Evolutionary conservation across 2,113 vertebrate species (phyloP), one percentile per base, ranked within the genome.

Genomic region (Otolemur garnettii): DNA sequence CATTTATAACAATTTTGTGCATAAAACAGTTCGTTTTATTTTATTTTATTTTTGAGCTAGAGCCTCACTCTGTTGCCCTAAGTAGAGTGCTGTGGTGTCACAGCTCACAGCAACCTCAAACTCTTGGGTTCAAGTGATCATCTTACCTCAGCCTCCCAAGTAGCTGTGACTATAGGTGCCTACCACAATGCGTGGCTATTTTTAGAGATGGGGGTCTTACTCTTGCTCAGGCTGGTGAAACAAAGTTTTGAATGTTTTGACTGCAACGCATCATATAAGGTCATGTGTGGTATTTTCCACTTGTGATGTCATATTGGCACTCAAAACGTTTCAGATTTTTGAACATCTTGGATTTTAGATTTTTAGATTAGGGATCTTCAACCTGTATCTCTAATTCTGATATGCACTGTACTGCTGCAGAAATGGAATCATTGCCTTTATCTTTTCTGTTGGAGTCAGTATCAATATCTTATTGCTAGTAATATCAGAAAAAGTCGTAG

Each of bases 401-500:
- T 94, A 35, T 13, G 33, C 45, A 38, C 35, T 60, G 5, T 50
- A 24, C 50, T 77, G 24, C 45, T 93, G 11, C 45, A 69, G 85
- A 88, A 87, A 53, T 62, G 42, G 60, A 90, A n/a, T 53, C 12
- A 55, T 64, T 87, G 24, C 55, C 60, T 93, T 62, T 83, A 59
- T 62, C 62, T 91, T 91, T 87, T 77, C 82, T 93, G 35, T 81
- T 87, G 4, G 53, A 81, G 88, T 85, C 68, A 69, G 5, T 71
- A 50, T 82, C 66, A 60, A 38, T 89, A 57, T 87, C 38, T 66
- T 87, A 83, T 87, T 82, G 75, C 33, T 87, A 78, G 78, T 75
- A 82, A 59, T 80, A 92, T 79, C 74, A 60, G 55, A 82, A 86
- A 69, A 94, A 95, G 42, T 72, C 68, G n/a, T 81, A 91, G 57